A percentile compares a stretch with the other conserved stretches of the same genome.
phyloP scores from a whole-genome alignment of 2,888 invertebrate species.

The Elysia crispata region DNA sequence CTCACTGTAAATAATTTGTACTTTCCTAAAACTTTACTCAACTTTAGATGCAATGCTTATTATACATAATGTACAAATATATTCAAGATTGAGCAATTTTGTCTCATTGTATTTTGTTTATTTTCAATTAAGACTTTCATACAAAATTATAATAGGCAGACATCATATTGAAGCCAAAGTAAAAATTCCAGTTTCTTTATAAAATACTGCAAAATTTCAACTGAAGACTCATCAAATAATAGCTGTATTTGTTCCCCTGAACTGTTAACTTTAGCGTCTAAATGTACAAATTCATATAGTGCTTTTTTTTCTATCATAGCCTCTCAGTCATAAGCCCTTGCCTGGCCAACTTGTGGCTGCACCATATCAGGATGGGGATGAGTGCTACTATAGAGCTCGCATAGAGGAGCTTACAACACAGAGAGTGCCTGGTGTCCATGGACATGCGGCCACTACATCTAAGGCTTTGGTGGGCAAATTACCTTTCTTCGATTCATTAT shows the following conservation, averaged over 20 bases:
- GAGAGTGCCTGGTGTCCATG: constrained; percentile 12
- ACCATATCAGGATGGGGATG: constrained; percentile 74
- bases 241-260: no score
- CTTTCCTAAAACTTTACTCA: no score
- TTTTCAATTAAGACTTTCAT: no score
- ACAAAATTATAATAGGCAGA: no score
- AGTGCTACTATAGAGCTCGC: constrained; percentile 81
- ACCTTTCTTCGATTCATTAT: no score
- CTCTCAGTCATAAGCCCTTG: constrained; percentile 32
- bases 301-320: constrained; percentile 41
- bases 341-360: constrained; percentile 62
- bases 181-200: not conserved
- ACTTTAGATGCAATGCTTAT: no score
- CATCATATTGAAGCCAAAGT: not conserved
- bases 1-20: constrained; percentile 11
- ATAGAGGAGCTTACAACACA: constrained; percentile 72
- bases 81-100: no score
- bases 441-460: not conserved
- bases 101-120: no score
- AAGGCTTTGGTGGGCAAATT: constrained; percentile 22
- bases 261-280: no score
- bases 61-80: no score
- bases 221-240: no score
- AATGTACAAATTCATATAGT: not conserved
- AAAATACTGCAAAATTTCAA: no score